Percentiles rank a stretch among this genome's conserved stretches.
phyloP scores from a whole-genome alignment of 2,888 invertebrate genomes.

The Diploptera punctata region DNA sequence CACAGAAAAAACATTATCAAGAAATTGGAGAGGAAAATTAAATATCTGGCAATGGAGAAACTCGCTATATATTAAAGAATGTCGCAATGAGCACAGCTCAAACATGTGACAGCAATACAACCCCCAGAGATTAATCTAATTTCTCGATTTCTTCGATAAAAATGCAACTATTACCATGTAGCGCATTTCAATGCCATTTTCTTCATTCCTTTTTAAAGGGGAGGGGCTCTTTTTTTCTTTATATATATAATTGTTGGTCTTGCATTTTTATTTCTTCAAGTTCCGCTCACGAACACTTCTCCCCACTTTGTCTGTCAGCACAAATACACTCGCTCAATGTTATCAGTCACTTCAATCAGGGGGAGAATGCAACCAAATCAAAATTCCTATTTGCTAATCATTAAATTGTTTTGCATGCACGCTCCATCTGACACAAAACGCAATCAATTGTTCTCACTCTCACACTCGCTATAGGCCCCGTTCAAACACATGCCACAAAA shows the following conservation, averaged over 20 bases:
- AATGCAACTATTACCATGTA: neutral
- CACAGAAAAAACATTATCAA: constrained; percentile 21
- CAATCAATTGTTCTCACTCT: neutral
- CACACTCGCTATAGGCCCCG: constrained; percentile 23
- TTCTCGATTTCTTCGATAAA: neutral
- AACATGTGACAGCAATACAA: neutral
- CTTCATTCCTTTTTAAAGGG: constrained; percentile 22
- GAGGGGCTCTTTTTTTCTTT: constrained; percentile 2
- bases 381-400: constrained; percentile 16
- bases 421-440: constrained; percentile 6
- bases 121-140: neutral
- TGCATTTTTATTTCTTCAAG: constrained; percentile 14
- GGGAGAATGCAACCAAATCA: constrained; percentile 31
- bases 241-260: constrained; percentile 28
- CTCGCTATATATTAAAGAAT: neutral
- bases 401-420: constrained; percentile 20
- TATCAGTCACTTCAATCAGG: constrained; percentile 12
- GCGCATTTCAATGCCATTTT: neutral
- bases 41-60: neutral
- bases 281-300: constrained; percentile 24
- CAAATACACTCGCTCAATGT: constrained; percentile 11
- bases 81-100: constrained; percentile 17
- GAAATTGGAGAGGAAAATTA: constrained; percentile 17
- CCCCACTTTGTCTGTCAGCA: constrained; percentile 18
- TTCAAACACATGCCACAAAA: constrained; percentile 26